phyloP scores from a whole-genome alignment of 2,888 invertebrate species.

The Saturnia japonica region DNA sequence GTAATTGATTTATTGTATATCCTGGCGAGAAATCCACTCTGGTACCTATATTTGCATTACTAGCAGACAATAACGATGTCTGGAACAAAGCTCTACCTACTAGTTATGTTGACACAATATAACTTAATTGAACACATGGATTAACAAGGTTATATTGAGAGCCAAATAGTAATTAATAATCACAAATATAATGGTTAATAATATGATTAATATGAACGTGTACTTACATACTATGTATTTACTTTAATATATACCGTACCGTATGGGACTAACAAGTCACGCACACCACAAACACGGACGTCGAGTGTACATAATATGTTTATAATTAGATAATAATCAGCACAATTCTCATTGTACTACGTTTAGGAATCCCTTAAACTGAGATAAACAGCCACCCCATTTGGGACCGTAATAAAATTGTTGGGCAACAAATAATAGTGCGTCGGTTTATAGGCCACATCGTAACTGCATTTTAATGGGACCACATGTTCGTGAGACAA shows the following conservation, averaged over 20 bases:
- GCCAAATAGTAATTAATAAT: background rate
- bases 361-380: slow-evolving; percentile 16
- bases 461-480: slow-evolving; percentile 51
- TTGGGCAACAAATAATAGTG: slow-evolving; percentile 46
- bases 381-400: slow-evolving; percentile 36
- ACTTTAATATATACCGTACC: background rate
- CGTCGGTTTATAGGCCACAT: slow-evolving; percentile 45
- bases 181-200: background rate
- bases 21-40: slow-evolving; percentile 11
- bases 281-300: background rate
- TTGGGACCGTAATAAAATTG: slow-evolving; percentile 36
- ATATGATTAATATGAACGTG: background rate
- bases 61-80: slow-evolving; percentile 7
- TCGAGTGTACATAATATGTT: background rate
- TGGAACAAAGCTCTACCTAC: background rate
- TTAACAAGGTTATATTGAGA: background rate
- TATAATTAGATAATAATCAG: slow-evolving; percentile 4
- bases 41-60: slow-evolving; percentile 20
- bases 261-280: background rate
- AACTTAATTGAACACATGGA: slow-evolving; percentile 7
- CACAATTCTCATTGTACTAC: background rate
- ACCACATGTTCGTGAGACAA: slow-evolving; percentile 42
- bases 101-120: slow-evolving; percentile 2
- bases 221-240: background rate
- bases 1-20: slow-evolving; percentile 15